phyloP scores from a whole-genome alignment of 2,113 vertebrate genomes.

The Chloropsis hardwickii region DNA sequence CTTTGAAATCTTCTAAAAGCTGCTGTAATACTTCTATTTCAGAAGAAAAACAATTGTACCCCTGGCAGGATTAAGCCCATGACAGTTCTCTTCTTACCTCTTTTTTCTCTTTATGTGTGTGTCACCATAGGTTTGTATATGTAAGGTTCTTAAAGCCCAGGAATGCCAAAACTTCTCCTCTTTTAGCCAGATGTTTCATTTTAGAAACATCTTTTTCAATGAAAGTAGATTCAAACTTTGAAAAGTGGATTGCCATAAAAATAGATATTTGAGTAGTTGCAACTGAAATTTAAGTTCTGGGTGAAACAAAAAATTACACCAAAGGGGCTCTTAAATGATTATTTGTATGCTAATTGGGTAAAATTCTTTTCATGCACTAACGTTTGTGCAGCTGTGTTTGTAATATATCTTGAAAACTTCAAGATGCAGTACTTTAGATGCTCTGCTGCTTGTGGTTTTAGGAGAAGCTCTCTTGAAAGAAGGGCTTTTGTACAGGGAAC shows the following conservation, averaged over 20 bases:
- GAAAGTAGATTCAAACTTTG: conserved; percentile 36
- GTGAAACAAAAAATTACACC: conserved; percentile 33
- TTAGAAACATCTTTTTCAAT: conserved; percentile 32
- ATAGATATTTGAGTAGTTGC: conserved; percentile 2
- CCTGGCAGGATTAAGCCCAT: conserved; percentile 26
- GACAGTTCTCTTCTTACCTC: neutral
- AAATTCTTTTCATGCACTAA: conserved; percentile 30
- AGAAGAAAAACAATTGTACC: conserved; percentile 8
- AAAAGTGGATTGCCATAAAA: conserved; percentile 35
- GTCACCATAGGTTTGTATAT: neutral
- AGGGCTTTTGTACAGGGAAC: neutral
- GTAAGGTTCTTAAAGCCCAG: neutral
- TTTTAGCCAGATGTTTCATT: conserved; percentile 43
- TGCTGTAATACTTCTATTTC: conserved; percentile 13
- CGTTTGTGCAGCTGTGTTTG: conserved; percentile 62
- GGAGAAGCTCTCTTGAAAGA: conserved; percentile 12
- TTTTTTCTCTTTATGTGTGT: neutral
- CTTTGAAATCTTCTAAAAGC: conserved; percentile 14
- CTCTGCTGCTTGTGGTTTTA: conserved; percentile 35
- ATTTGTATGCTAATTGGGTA: conserved; percentile 40
- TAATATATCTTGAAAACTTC: conserved; percentile 43
- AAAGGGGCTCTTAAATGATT: conserved; percentile 18
- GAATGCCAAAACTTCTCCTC: neutral
- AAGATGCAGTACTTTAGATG: conserved; percentile 23
- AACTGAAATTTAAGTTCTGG: conserved; percentile 33